phyloP scores from a whole-genome alignment of 2,113 vertebrate genomes.

The Alces alces region DNA sequence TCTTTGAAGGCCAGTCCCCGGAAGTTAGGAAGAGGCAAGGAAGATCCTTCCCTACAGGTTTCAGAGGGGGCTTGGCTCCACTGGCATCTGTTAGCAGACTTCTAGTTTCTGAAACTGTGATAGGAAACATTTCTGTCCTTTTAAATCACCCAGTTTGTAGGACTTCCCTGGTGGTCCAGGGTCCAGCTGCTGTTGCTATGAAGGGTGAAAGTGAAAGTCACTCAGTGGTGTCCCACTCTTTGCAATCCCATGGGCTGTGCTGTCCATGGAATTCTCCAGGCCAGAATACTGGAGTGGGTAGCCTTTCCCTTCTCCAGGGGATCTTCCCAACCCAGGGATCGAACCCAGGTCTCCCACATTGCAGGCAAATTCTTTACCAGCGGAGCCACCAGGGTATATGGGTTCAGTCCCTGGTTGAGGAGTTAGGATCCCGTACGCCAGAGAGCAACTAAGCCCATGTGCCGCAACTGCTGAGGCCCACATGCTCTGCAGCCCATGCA shows the following conservation, averaged over 20 bases:
- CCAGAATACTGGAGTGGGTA: neutral
- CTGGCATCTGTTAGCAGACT: neutral
- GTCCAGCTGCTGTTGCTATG: neutral
- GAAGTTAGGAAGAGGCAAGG: neutral
- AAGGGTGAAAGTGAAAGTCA: neutral
- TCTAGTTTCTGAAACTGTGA: neutral
- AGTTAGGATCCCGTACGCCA: neutral
- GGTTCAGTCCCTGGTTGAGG: neutral
- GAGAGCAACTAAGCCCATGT: neutral
- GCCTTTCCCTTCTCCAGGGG: neutral
- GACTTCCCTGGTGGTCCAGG: neutral
- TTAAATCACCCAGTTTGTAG: neutral
- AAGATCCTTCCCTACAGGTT: neutral
- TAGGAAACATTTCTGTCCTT: neutral
- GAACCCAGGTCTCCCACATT: neutral
- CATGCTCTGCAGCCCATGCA: neutral
- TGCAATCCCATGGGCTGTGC: neutral
- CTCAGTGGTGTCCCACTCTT: neutral
- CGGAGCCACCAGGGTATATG: neutral
- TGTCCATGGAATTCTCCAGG: neutral
- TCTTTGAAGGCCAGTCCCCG: rapidly evolving
- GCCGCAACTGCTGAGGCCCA: neutral
- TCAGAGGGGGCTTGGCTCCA: neutral
- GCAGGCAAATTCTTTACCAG: neutral
- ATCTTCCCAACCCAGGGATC: neutral